phyloP scores from a whole-genome alignment of 2,888 invertebrate genomes.

The Dryocosmus kuriphilus region DNA sequence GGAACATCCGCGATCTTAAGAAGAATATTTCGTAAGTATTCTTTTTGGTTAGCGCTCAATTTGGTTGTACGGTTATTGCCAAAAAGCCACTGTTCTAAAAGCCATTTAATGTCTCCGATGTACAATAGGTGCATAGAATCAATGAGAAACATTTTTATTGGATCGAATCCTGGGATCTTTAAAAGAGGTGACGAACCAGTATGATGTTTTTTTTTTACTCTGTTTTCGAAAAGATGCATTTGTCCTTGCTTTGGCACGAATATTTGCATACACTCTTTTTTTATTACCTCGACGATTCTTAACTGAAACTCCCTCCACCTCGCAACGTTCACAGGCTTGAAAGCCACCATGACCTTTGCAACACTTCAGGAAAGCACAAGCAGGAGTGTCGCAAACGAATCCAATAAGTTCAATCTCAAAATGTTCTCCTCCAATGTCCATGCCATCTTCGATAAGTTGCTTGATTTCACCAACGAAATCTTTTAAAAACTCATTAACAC shows the following conservation, averaged over 20 bases:
- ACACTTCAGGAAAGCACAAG: conserved; percentile 40
- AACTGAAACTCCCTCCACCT: conserved; percentile 34
- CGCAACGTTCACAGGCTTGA: conserved; percentile 48
- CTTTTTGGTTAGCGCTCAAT: neutral
- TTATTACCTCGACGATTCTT: conserved; percentile 23
- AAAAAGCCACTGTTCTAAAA: conserved; percentile 13
- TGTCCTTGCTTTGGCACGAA: conserved; percentile 41
- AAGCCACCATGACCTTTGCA: conserved; percentile 43
- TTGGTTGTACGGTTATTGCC: neutral
- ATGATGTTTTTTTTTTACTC: conserved; percentile 48
- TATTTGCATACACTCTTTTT: conserved; percentile 46
- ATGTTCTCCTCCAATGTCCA: neutral
- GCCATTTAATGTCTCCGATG: conserved; percentile 43
- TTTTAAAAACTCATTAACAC: neutral
- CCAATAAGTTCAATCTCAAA: conserved; percentile 48
- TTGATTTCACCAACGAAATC: neutral
- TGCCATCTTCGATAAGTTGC: neutral
- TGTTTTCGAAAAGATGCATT: conserved; percentile 46
- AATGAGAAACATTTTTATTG: conserved; percentile 40
- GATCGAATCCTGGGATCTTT: conserved; percentile 44
- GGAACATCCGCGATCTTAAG: conserved; percentile 39
- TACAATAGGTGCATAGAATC: conserved; percentile 53
- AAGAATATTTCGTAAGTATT: conserved; percentile 27
- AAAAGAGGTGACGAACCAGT: conserved; percentile 29
- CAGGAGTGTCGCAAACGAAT: conserved; percentile 48